These are phyloP conservation scores for Salmo trutta DNA, from an alignment of 2,797 vertebrate genomes.

Conservation along the genomic window DNA sequence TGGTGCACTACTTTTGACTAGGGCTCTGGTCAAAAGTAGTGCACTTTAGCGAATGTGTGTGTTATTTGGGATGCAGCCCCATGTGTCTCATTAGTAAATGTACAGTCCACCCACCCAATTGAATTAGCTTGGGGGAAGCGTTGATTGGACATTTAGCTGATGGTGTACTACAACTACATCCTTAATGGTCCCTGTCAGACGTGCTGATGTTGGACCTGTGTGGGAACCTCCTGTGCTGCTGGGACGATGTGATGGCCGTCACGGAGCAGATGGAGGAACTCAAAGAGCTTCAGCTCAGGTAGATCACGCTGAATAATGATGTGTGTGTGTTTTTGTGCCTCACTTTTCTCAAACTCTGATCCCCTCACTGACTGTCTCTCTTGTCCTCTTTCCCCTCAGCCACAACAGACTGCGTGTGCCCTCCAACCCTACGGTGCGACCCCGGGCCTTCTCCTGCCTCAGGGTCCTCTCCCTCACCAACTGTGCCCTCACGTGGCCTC, in stretches of 20 bases:
- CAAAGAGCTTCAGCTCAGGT: slow-evolving; percentile 84
- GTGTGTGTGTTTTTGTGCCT: not conserved
- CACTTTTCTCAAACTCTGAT: not conserved
- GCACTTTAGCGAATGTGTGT: not conserved
- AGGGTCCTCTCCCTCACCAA: slow-evolving; percentile 79
- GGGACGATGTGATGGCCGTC: slow-evolving; percentile 82
- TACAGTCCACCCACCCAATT: too few relatives aligned
- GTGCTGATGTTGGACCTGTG: slow-evolving; percentile 80
- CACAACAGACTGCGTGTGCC: slow-evolving; percentile 81
- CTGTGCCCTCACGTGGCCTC: slow-evolving; percentile 85
- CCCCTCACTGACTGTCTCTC: not conserved
- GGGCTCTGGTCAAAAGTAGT: not conserved
- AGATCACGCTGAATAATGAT: not conserved
- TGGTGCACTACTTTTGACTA: not conserved
- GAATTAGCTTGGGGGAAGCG: not conserved
- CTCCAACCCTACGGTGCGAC: slow-evolving; percentile 47
- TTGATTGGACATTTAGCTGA: not conserved
- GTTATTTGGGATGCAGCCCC: not conserved
- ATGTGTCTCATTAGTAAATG: not conserved
- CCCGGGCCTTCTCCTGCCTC: slow-evolving; percentile 74
- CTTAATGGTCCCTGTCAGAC: slow-evolving; percentile 70
- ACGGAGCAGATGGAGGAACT: slow-evolving; percentile 78
- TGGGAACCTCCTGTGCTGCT: slow-evolving; percentile 80
- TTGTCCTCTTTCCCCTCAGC: slow-evolving; percentile 58
- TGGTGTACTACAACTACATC: not conserved